Percentiles rank a stretch among this genome's conserved stretches.
phyloP scores from a whole-genome alignment of 1,140 invertebrate species.

The Rhopalosiphum padi region DNA sequence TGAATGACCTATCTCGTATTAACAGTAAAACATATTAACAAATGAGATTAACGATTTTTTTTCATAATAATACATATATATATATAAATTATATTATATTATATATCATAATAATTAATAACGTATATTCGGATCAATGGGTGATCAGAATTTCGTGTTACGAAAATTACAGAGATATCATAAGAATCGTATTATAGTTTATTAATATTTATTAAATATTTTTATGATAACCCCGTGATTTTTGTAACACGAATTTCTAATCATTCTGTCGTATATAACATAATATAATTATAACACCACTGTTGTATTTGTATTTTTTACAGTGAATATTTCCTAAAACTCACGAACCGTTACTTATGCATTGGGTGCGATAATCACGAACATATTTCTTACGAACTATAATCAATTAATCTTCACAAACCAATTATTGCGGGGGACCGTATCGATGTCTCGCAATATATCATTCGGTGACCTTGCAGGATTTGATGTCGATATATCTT shows the following conservation, averaged over 20 bases:
- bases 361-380: background rate
- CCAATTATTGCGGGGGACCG: background rate
- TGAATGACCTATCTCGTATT: background rate
- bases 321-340: background rate
- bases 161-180: background rate
- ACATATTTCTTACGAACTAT: background rate
- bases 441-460: background rate
- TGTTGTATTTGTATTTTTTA: background rate
- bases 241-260: background rate
- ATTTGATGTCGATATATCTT: background rate
- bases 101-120: background rate
- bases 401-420: background rate
- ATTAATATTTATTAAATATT: background rate
- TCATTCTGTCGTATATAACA: background rate
- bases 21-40: background rate
- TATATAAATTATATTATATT: too few relatives aligned
- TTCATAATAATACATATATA: background rate
- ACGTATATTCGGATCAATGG: background rate
- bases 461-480: background rate
- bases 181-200: background rate
- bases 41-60: background rate
- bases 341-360: background rate
- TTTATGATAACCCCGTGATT: background rate
- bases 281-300: background rate
- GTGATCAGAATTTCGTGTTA: background rate